These are phyloP conservation scores for Drosophila auraria DNA, from an alignment of 1,140 invertebrate genomes.

Conservation along the genomic window DNA sequence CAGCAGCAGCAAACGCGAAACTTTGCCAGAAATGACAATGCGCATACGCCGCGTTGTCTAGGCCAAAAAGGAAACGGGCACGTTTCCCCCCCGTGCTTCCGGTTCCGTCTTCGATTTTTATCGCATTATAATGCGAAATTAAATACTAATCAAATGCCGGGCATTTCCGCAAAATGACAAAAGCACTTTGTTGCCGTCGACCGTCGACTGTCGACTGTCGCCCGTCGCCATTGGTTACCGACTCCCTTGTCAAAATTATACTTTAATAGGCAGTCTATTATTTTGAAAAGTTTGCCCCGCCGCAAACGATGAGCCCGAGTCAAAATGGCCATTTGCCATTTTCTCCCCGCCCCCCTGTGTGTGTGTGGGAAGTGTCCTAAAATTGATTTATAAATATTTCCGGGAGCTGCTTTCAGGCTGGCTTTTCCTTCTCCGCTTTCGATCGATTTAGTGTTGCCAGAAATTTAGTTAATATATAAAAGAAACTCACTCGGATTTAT, in stretches of 20 bases:
- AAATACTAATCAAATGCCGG: conserved; percentile 51
- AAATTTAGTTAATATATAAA: not conserved
- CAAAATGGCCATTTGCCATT: conserved; percentile 11
- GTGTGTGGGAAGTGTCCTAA: not conserved
- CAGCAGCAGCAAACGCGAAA: conserved; percentile 48
- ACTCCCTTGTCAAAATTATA: conserved; percentile 22
- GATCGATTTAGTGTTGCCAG: not conserved
- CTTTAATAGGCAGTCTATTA: conserved; percentile 38
- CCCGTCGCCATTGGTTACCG: conserved; percentile 21
- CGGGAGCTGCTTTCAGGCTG: not conserved
- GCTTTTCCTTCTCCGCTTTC: not conserved
- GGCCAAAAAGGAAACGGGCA: not conserved
- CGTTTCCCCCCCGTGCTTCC: conserved; percentile 4
- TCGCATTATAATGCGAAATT: conserved; percentile 45
- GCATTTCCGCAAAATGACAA: conserved; percentile 28
- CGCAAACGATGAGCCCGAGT: not conserved
- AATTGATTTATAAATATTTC: conserved; percentile 39
- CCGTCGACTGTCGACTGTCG: too few relatives aligned
- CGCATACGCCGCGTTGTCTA: conserved; percentile 66
- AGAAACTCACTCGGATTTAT: too few relatives aligned
- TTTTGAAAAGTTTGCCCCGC: conserved; percentile 11
- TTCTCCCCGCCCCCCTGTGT: not conserved
- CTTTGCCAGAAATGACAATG: conserved; percentile 47
- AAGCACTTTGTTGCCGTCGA: conserved; percentile 26
- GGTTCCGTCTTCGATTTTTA: conserved; percentile 7